phyloP scores from a whole-genome alignment of 2,888 invertebrate genomes.

The Melanchra persicariae region DNA sequence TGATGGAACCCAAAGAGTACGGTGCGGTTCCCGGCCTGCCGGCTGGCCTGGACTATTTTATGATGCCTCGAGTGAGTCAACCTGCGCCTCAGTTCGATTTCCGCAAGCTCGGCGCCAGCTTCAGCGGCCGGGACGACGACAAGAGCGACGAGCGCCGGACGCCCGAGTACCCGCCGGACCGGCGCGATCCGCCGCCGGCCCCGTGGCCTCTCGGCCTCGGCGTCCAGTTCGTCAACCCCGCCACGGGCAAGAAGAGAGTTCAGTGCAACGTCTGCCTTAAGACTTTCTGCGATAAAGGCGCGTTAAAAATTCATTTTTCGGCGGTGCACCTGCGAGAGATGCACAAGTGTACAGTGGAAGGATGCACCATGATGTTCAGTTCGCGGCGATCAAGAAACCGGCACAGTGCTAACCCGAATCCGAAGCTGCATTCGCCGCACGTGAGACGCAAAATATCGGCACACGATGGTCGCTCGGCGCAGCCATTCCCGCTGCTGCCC shows the following conservation, averaged over 20 bases:
- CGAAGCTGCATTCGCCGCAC: slow-evolving; percentile 98
- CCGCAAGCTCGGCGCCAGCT: slow-evolving; percentile 93
- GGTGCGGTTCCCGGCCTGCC: slow-evolving; percentile 88
- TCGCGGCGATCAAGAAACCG: slow-evolving; percentile 98
- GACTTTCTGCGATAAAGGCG: slow-evolving; percentile 99
- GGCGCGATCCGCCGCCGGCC: slow-evolving; percentile 87
- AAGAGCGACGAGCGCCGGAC: slow-evolving; percentile 84
- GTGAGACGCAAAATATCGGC: slow-evolving; percentile 97
- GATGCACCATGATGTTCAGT: slow-evolving; percentile 99
- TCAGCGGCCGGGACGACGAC: slow-evolving; percentile 90
- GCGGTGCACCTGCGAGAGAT: slow-evolving; percentile 99
- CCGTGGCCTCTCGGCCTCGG: slow-evolving; percentile 96
- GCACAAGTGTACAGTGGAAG: slow-evolving; percentile 99
- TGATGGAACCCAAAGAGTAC: slow-evolving; percentile 90
- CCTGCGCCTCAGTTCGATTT: slow-evolving; percentile 97
- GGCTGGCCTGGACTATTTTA: slow-evolving; percentile 89
- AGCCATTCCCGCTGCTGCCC: slow-evolving; percentile 94
- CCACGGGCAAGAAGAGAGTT: slow-evolving; percentile 98
- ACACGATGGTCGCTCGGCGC: slow-evolving; percentile 96
- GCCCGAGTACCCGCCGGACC: slow-evolving; percentile 83
- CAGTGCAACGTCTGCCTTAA: slow-evolving; percentile 99
- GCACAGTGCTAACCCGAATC: slow-evolving; percentile 99
- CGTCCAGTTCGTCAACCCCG: slow-evolving; percentile 96
- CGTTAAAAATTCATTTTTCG: slow-evolving; percentile 99
- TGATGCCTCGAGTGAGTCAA: slow-evolving; percentile 92